A percentile compares a stretch with the other conserved stretches of the same genome.
Conservation (phyloP, 2,888 invertebrate species). For the Chrysolina oricalcia region DNA sequence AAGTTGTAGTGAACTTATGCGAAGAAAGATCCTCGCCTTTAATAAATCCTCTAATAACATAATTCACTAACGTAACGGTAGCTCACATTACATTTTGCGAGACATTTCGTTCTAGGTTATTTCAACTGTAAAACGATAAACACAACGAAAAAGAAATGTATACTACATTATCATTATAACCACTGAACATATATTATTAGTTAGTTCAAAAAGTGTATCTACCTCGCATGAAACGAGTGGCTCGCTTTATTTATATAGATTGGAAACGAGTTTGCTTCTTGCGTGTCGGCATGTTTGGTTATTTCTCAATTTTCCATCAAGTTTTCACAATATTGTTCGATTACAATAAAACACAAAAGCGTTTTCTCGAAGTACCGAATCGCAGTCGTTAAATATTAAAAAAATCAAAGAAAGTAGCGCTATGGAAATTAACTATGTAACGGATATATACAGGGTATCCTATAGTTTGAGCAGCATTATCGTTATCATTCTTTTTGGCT, state of each 20-base stretch:
- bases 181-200: slow-evolving; percentile 18
- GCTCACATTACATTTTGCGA: not conserved
- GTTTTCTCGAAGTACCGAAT: not conserved
- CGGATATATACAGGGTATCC: no score
- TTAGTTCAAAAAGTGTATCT: slow-evolving; percentile 20
- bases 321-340: slow-evolving; percentile 15
- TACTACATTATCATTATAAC: slow-evolving; percentile 6
- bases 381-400: not conserved
- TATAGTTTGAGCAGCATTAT: no score
- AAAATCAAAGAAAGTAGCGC: no score
- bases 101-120: not conserved
- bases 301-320: slow-evolving; percentile 2
- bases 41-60: not conserved
- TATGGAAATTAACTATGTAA: no score
- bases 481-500: no score
- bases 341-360: not conserved
- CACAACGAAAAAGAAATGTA: not conserved
- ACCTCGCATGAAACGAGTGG: slow-evolving; percentile 3
- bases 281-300: not conserved
- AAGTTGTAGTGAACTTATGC: not conserved
- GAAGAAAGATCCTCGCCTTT: not conserved
- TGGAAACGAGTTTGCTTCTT: not conserved
- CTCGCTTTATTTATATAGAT: not conserved
- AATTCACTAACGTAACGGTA: slow-evolving; percentile 19
- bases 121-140: slow-evolving; percentile 23